phyloP scores from a whole-genome alignment of 2,113 vertebrate genomes.

The Rhinoderma darwinii region DNA sequence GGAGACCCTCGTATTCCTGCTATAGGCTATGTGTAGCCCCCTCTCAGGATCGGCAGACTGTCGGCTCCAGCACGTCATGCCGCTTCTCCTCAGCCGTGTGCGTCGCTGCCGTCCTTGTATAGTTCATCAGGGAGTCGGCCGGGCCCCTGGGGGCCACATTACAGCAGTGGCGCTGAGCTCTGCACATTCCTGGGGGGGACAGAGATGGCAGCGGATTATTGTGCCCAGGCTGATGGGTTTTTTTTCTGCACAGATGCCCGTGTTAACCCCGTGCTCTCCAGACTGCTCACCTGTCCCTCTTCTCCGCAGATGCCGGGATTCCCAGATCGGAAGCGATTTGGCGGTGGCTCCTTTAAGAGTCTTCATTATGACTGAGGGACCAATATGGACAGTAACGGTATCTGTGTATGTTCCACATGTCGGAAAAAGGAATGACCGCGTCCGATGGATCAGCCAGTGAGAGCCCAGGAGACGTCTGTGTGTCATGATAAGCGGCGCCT shows the following conservation, averaged over 20 bases:
- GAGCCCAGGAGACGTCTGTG: too few relatives aligned
- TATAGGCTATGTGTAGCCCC: too few relatives aligned
- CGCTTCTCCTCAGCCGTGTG: background rate
- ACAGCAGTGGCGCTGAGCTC: background rate
- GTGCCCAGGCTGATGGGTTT: background rate
- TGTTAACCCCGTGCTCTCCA: background rate
- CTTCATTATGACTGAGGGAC: constrained; percentile 86
- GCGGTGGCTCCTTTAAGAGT: constrained; percentile 81
- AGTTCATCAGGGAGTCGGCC: background rate
- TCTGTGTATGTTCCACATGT: too few relatives aligned
- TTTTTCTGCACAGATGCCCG: background rate
- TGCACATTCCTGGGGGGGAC: background rate
- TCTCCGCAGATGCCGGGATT: constrained; percentile 85
- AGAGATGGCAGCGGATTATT: background rate
- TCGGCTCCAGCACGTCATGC: background rate
- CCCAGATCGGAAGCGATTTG: constrained; percentile 90
- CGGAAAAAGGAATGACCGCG: background rate
- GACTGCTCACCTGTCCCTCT: background rate
- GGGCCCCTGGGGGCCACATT: background rate
- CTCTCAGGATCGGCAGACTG: too few relatives aligned
- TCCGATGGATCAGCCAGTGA: background rate
- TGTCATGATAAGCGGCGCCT: background rate
- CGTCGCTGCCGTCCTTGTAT: background rate
- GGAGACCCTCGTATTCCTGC: too few relatives aligned
- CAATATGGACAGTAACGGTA: too few relatives aligned